These are phyloP conservation scores for Sorex fumeus DNA, from an alignment of 2,113 vertebrate species.

Conservation along the genomic window DNA sequence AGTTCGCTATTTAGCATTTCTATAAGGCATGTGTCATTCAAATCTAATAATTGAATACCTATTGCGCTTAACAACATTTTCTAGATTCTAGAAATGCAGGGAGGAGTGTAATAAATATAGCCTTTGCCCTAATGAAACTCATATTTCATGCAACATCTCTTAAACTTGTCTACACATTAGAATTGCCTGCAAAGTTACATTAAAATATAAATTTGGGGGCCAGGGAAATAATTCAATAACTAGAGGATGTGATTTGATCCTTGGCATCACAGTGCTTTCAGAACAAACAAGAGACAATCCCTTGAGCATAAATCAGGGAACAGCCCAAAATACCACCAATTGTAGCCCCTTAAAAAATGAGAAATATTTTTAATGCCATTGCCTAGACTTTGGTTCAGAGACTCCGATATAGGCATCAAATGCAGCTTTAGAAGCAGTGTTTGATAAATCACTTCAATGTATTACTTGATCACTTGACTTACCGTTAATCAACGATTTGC, in stretches of 20 bases:
- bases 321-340: no score
- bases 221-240: no score
- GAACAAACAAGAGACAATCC: no score
- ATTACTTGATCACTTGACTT: no score
- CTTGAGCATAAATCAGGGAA: no score
- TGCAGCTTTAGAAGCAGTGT: not conserved
- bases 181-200: not conserved
- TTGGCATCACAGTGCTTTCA: no score
- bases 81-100: conserved; percentile 10
- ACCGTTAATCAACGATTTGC: no score
- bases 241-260: no score
- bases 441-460: not conserved
- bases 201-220: no score
- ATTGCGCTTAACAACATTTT: not conserved
- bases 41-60: conserved; percentile 41
- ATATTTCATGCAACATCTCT: not conserved
- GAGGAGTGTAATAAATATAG: not conserved
- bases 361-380: not conserved
- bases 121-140: not conserved
- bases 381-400: not conserved
- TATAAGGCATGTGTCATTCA: conserved; percentile 17
- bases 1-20: not conserved
- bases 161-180: not conserved
- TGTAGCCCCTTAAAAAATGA: no score
- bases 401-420: not conserved